Base-by-base conservation (phyloP, 2,888 invertebrate genomes). In the Drosophila hawaiiensis region DNA sequence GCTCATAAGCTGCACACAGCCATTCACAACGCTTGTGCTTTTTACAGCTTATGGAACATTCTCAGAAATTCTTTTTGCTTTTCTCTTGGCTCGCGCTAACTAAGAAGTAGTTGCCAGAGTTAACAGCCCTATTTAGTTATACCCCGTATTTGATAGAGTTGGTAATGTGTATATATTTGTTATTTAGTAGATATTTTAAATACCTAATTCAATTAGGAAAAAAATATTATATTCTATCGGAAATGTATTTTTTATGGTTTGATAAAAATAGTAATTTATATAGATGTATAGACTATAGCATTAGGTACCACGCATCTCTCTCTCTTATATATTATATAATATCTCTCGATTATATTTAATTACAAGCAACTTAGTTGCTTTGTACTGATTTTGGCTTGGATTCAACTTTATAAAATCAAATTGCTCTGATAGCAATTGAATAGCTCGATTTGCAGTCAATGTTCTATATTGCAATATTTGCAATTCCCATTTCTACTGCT, bases 361-460 rank as follows among this genome's bases (percentile, higher is more conserved):
- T 10, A 4, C 10, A 16, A 16, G 6, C 43, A 43, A 43, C 43
- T 22, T 19, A 22, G 4, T 53, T 29, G 12, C 28, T 52, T 33
- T 54, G 29, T 31, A 31, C 65, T 59, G 55, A 35, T 53, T 66
- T 39, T 71, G 56, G 68, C 43, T 69, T 74, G 50, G 37, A 74
- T 81, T 76, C 54, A 63, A 72, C 64, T 74, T 72, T 77, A 87
- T 84, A 80, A 85, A 84, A 87, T 82, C 69, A 85, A 85, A 85
- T 80, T 87, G 76, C 82, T 84, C 87, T 78, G 76, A 86, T 72
- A 73, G 82, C 85, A 76, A 82, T 87, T 76, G 82, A 84, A 80
- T 80, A 61, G 64, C 78, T 83, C 89, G 86, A 84, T 85, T 84
- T 83, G 71, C 84, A 78, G 82, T 77, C 73, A 58, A 67, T 69